Evolutionary conservation across 1,140 invertebrate genomes (phyloP).

Genomic region (Chymomyza costata): DNA sequence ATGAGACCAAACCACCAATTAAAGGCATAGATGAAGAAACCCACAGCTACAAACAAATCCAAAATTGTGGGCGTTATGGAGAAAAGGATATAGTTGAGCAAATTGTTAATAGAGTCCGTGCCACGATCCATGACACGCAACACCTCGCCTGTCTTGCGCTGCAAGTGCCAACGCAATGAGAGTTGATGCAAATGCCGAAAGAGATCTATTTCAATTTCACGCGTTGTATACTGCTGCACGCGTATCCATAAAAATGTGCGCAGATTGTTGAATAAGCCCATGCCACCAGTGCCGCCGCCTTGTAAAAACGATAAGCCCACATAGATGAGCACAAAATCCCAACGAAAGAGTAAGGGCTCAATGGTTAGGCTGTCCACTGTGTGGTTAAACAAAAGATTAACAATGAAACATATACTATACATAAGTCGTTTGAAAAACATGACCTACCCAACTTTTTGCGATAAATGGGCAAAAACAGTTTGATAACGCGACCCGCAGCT

Average conservation of each 20-base stretch:
- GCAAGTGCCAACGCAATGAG: slow-evolving; percentile 92
- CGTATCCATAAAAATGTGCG: slow-evolving; percentile 95
- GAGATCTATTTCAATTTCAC: slow-evolving; percentile 90
- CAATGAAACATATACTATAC: no score
- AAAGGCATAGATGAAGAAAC: slow-evolving; percentile 91
- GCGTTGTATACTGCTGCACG: slow-evolving; percentile 96
- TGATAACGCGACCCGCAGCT: slow-evolving; percentile 88
- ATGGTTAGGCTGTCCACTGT: slow-evolving; percentile 86
- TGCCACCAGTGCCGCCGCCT: slow-evolving; percentile 92
- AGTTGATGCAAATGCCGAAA: slow-evolving; percentile 91
- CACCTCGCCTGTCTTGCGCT: slow-evolving; percentile 96
- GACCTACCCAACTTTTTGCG: slow-evolving; percentile 88
- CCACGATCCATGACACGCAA: slow-evolving; percentile 95
- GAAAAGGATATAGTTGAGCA: slow-evolving; percentile 92
- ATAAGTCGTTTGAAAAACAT: no score
- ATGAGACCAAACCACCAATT: slow-evolving; percentile 96
- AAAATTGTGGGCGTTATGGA: slow-evolving; percentile 93
- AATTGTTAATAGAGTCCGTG: slow-evolving; percentile 94
- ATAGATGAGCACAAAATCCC: slow-evolving; percentile 92
- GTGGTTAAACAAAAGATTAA: slow-evolving; percentile 1
- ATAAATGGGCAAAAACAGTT: slow-evolving; percentile 95
- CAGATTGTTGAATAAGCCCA: slow-evolving; percentile 94
- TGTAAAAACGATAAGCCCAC: slow-evolving; percentile 93
- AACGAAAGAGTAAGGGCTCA: slow-evolving; percentile 81
- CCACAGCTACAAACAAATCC: slow-evolving; percentile 94